Evolutionary conservation across 1,140 invertebrate genomes (phyloP).

Genomic region (Orius insidiosus): DNA sequence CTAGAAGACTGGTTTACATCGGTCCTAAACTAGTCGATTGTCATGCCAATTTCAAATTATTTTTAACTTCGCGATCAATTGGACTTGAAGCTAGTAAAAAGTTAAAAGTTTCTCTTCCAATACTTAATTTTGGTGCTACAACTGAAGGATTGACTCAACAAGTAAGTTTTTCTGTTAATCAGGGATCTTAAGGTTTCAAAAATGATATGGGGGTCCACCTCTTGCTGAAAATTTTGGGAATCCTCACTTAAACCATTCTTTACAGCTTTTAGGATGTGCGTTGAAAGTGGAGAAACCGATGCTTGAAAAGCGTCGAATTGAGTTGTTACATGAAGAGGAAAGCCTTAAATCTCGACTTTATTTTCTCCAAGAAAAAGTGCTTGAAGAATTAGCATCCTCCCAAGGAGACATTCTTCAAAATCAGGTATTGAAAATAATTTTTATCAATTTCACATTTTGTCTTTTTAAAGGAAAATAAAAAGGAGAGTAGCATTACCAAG

Average conservation of each 20-base stretch:
- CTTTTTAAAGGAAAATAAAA: too few relatives aligned
- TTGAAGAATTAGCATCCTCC: slow-evolving; percentile 62
- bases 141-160: slow-evolving; percentile 54
- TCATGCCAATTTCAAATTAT: slow-evolving; percentile 62
- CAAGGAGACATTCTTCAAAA: slow-evolving; percentile 82
- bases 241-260: too few relatives aligned
- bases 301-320: slow-evolving; percentile 48
- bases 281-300: slow-evolving; percentile 70
- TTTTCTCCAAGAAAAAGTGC: slow-evolving; percentile 60
- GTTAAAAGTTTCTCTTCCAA: slow-evolving; percentile 26
- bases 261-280: slow-evolving; percentile 32
- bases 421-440: too few relatives aligned
- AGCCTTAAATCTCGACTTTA: slow-evolving; percentile 57
- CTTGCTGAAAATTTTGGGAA: too few relatives aligned
- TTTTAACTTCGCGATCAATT: slow-evolving; percentile 46
- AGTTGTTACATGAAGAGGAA: slow-evolving; percentile 58
- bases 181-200: not conserved
- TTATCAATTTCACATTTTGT: too few relatives aligned
- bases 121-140: slow-evolving; percentile 72
- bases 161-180: slow-evolving; percentile 27
- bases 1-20: slow-evolving; percentile 46
- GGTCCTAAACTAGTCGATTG: slow-evolving; percentile 70
- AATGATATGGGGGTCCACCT: too few relatives aligned
- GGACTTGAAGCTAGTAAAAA: not conserved
- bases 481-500: too few relatives aligned